phyloP scores from a whole-genome alignment of 2,888 invertebrate species.

The Globia sparganii region DNA sequence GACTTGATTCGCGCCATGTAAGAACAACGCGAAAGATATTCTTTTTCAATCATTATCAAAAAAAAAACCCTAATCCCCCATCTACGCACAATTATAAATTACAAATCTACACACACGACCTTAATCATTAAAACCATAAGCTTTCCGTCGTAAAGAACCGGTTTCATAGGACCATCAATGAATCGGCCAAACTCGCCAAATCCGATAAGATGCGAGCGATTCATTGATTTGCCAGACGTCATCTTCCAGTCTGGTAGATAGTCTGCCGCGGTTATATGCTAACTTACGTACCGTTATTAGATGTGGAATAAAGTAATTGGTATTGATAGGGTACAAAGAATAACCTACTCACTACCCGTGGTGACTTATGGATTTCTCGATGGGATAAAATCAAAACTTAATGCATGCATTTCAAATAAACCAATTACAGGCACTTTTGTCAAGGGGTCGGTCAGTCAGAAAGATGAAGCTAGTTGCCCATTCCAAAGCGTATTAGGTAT shows the following conservation, averaged over 20 bases:
- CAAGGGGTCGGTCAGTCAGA: no score
- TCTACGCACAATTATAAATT: slow-evolving; percentile 37
- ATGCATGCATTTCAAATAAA: no score
- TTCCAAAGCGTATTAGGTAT: no score
- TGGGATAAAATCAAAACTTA: no score
- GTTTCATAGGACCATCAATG: slow-evolving; percentile 65
- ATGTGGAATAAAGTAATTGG: neutral
- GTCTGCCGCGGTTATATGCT: slow-evolving; percentile 26
- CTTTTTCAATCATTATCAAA: slow-evolving; percentile 11
- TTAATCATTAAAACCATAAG: slow-evolving; percentile 42
- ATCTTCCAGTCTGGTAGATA: slow-evolving; percentile 55
- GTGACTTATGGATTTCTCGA: neutral
- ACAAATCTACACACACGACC: slow-evolving; percentile 26
- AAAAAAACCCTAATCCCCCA: slow-evolving; percentile 20
- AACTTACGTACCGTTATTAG: slow-evolving; percentile 31
- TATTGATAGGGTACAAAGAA: neutral
- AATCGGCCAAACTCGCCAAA: slow-evolving; percentile 50
- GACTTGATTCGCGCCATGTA: neutral
- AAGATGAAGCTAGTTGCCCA: no score
- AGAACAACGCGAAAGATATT: neutral
- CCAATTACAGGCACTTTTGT: no score
- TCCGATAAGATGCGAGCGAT: slow-evolving; percentile 52
- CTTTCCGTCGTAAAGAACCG: slow-evolving; percentile 49
- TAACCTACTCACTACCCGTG: neutral
- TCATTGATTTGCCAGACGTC: slow-evolving; percentile 60